These are phyloP conservation scores for Antheraea pernyi DNA, from an alignment of 1,140 invertebrate species.

Conservation along the genomic window DNA sequence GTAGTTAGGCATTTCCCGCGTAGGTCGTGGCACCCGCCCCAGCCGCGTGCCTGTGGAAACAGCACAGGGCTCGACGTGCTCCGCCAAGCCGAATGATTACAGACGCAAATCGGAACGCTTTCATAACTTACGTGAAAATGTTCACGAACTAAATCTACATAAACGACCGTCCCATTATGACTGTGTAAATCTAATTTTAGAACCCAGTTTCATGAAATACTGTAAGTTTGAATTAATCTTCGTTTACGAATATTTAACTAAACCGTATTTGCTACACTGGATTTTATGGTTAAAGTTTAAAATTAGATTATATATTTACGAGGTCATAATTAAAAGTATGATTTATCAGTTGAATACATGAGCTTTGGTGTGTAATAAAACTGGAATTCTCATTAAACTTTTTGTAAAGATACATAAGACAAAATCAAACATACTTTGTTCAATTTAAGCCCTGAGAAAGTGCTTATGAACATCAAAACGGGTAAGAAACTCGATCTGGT, in stretches of 20 bases:
- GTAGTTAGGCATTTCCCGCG: slow-evolving; percentile 56
- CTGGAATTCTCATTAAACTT: no score
- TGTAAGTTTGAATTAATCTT: not conserved
- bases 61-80: slow-evolving; percentile 14
- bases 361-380: no score
- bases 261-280: not conserved
- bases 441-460: no score
- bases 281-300: not conserved
- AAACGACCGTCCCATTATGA: slow-evolving; percentile 44
- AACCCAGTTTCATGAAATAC: not conserved
- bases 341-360: not conserved
- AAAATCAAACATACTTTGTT: no score
- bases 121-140: slow-evolving; percentile 52
- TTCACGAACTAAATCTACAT: slow-evolving; percentile 57
- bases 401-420: no score
- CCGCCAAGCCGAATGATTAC: slow-evolving; percentile 46
- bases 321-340: not conserved
- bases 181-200: not conserved
- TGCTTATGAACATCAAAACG: no score
- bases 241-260: not conserved
- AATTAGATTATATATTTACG: not conserved
- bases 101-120: slow-evolving; percentile 52
- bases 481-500: no score
- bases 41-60: slow-evolving; percentile 10
- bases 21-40: slow-evolving; percentile 19